Base-by-base conservation (phyloP, 1,140 invertebrate species). In the Dendrolimus punctatus region DNA sequence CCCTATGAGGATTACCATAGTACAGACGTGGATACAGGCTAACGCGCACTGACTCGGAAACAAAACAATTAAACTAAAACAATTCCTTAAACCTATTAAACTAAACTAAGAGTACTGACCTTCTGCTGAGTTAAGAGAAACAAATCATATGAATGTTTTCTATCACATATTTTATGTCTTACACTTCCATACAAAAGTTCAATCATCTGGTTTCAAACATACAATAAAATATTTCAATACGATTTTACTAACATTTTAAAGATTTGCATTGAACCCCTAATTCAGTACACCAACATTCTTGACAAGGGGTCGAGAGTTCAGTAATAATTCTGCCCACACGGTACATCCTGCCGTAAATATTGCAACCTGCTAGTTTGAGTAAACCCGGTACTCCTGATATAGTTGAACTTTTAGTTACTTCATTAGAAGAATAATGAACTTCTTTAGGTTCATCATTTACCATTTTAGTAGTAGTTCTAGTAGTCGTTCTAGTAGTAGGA, bases 321-420 rank as follows among this genome's bases (percentile, higher is more conserved):
- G 91, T 89, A 53, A 97, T 96, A 62, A 95, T 94, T 71, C 91
- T 89, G 5, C 94, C 95, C 3, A 96, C 93, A 5, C 92, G 89
- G 78, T 97, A 96, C 93, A 96, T 96, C 62, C 92, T 90, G 4
- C 96, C 95, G 71, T 96, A 97, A 64, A 97, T 96, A 85, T 97
- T 97, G 71, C 96, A 97, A 2, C 95, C 95, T 6, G 94, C 94
- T 57, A 96, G 73, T 76, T 95, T 95, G 23, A 96, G 81, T 40
- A 93, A 64, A 39, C 90, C 90, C 8, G 85, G 68, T 5, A 86
- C 87, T 4, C 75, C 55, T 0, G 68, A 68, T 0, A 66, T 50
- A 46, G 53, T 62, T 4, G 62, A 57, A 7, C 70, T 70, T 7
- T 66, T 52, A 0, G 54, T 49, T 2, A 6, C 47, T 23, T 60